Base-by-base conservation (phyloP, 92 coral and sea anemone genomes). In the Chrysogorgia sp. region DNA sequence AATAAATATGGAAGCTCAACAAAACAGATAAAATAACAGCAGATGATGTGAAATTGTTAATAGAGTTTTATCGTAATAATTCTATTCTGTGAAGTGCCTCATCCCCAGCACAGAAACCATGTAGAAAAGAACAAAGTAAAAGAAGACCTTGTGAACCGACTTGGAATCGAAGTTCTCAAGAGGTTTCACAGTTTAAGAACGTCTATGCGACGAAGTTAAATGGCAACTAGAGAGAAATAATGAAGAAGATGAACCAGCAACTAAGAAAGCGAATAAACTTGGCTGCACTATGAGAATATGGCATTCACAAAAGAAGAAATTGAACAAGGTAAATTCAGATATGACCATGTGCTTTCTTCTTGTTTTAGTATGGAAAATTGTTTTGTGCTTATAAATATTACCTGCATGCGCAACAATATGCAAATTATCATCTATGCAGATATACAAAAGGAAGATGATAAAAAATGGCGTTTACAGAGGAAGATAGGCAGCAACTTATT, bases 61-160 rank as follows among this genome's bases (percentile, higher is more conserved):
- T 60, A 60, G 19, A 14, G 9, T 60, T 60, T 60, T 60, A 60
- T 25, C 15, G 19, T 10, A 24, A 60, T 30, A 60, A 60, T 29
- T 32, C 67, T 60, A 60, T 60, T 60, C 37, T 60, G 67, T 60
- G 67, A 32, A 60, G 26, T 32, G 37, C 67, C 32, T 10, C 67
- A 60, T 60, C 67, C 67, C 19, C 67, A 60, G 33, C 23, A 60
- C 23, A 10, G 67, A 24, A 60, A 32, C 26, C 34, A 60, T 60
- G 34, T 24, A 4, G 32, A 23, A 29, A 60, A 60, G n/a, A 23
- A 30, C 37, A 60, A 60, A 29, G 34, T 25, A 7, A 60, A 29
- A 60, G 67, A 60, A 14, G 67, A 60, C 2, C 37, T 60, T 24
- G 37, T 23, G 19, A 60, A 24, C 19, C 23, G 15, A 29, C 67